phyloP scores from a whole-genome alignment of 64 coral and sea anemone species.

The Pocillopora verrucosa region DNA sequence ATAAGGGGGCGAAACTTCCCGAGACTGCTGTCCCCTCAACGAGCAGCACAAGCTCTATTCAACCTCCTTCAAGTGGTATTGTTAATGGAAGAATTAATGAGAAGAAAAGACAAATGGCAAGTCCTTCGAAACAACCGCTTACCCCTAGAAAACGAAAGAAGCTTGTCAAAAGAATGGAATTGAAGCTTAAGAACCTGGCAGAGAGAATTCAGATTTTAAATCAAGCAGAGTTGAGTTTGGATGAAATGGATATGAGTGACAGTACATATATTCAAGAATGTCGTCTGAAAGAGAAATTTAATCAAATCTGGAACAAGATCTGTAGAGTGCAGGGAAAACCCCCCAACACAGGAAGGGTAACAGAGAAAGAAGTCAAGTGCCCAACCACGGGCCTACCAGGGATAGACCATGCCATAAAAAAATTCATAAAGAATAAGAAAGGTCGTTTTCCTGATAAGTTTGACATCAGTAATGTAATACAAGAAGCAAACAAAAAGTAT shows the following conservation, averaged over 20 bases:
- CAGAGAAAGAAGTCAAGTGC: conserved; percentile 65
- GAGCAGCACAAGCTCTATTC: not conserved
- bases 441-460: conserved; percentile 85
- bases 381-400: conserved; percentile 62
- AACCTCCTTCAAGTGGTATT: not conserved
- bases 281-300: conserved; percentile 76
- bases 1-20: too few species aligned
- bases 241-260: conserved; percentile 82
- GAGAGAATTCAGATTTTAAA: conserved; percentile 86
- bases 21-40: not conserved
- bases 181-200: conserved; percentile 58
- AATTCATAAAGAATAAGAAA: conserved; percentile 66
- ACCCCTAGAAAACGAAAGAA: conserved; percentile 37
- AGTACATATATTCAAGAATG: conserved; percentile 91
- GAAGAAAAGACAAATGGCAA: not conserved
- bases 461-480: conserved; percentile 77
- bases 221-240: conserved; percentile 78
- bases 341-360: conserved; percentile 81
- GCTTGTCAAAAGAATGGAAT: conserved; percentile 50
- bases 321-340: conserved; percentile 75
- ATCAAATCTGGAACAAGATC: conserved; percentile 88
- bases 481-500: conserved; percentile 60
- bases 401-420: conserved; percentile 80
- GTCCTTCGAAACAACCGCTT: not conserved
- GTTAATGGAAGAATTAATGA: not conserved